Evolutionary conservation across 2,888 invertebrate genomes (phyloP).

Genomic region (Cephus pygmeus): DNA sequence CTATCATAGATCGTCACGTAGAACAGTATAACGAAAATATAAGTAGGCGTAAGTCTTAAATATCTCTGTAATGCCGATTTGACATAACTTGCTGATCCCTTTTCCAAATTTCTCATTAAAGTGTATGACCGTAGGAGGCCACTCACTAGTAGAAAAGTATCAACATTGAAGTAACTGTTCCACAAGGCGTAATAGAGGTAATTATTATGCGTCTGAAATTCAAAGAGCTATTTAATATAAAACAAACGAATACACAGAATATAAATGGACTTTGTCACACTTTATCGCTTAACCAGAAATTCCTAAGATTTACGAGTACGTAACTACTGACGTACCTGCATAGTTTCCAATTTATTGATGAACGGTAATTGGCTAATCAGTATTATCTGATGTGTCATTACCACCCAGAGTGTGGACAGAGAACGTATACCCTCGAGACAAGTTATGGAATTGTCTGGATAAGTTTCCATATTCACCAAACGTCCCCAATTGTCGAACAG

Average conservation of each 20-base stretch:
- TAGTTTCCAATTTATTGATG: slow-evolving; percentile 20
- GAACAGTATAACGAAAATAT: slow-evolving; percentile 75
- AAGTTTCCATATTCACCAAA: slow-evolving; percentile 17
- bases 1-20: slow-evolving; percentile 77
- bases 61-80: slow-evolving; percentile 24
- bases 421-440: slow-evolving; percentile 28
- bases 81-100: slow-evolving; percentile 55
- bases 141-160: slow-evolving; percentile 75
- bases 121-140: slow-evolving; percentile 76
- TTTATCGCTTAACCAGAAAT: not conserved
- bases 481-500: slow-evolving; percentile 23
- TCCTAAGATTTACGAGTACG: not conserved
- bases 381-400: slow-evolving; percentile 32
- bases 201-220: slow-evolving; percentile 20
- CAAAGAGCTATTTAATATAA: not conserved
- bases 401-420: slow-evolving; percentile 26
- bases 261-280: not conserved
- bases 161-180: slow-evolving; percentile 63
- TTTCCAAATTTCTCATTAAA: slow-evolving; percentile 73
- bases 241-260: not conserved
- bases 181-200: slow-evolving; percentile 16
- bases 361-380: slow-evolving; percentile 22
- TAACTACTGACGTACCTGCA: slow-evolving; percentile 13
- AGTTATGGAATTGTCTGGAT: slow-evolving; percentile 24
- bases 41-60: slow-evolving; percentile 77